A percentile compares a stretch with the other conserved stretches of the same genome.
Evolutionary conservation across 2,888 invertebrate species (phyloP).

Genomic region (Ypsolopha scabrella): DNA sequence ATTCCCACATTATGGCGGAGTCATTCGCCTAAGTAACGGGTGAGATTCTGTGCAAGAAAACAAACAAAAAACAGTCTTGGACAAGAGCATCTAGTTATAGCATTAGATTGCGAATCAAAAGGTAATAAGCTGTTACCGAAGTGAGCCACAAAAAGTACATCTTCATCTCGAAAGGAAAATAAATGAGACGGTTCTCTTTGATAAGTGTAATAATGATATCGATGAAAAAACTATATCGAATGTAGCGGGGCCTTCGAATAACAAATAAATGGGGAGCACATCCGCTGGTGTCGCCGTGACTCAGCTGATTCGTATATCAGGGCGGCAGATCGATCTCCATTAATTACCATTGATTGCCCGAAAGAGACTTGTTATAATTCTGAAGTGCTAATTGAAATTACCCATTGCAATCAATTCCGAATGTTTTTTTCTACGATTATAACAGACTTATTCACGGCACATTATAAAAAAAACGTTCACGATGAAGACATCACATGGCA

Average conservation of each 20-base stretch:
- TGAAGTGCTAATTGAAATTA: conserved; percentile 10
- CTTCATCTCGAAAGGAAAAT: conserved; percentile 49
- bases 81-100: conserved; percentile 20
- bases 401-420: background rate
- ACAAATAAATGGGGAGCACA: conserved; percentile 11
- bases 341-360: too few relatives aligned
- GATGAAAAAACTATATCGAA: conserved; percentile 22
- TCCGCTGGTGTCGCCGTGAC: conserved; percentile 23
- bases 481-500: background rate
- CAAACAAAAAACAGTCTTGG: conserved; percentile 27
- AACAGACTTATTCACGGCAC: background rate
- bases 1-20: too few relatives aligned
- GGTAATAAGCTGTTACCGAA: conserved; percentile 39
- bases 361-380: background rate
- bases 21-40: too few relatives aligned
- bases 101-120: conserved; percentile 29
- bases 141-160: conserved; percentile 45
- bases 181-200: conserved; percentile 44
- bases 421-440: background rate
- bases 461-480: background rate
- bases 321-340: too few relatives aligned
- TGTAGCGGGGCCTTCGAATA: conserved; percentile 24
- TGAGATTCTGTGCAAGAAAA: conserved; percentile 22
- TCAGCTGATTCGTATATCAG: too few relatives aligned
- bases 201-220: conserved; percentile 43